A percentile compares a stretch with the other conserved stretches of the same genome.
Evolutionary conservation across 1,140 invertebrate species (phyloP).

Genomic region (Heliconius melpomene): DNA sequence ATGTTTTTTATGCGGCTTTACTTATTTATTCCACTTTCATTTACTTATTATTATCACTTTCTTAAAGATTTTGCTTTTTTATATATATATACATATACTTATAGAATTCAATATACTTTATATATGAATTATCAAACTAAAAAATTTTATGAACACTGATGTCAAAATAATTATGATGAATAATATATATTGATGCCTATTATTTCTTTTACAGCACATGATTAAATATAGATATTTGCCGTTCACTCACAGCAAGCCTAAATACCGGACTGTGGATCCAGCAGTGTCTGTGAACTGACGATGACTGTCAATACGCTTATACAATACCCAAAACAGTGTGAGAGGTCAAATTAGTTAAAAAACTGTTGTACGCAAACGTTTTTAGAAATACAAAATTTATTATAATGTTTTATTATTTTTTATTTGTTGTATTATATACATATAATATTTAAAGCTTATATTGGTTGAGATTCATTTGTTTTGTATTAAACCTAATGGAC

Average conservation of each 20-base stretch:
- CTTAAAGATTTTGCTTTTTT: no score
- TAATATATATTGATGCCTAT: no score
- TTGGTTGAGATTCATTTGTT: constrained; percentile 9
- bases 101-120: no score
- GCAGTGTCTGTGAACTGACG: constrained; percentile 73
- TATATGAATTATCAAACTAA: no score
- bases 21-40: no score
- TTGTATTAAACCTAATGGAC: constrained; percentile 20
- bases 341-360: constrained; percentile 63
- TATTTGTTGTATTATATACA: constrained; percentile 47
- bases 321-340: constrained; percentile 41
- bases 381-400: constrained; percentile 77
- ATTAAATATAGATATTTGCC: constrained; percentile 99
- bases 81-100: no score
- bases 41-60: no score
- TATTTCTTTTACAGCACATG: constrained; percentile 93
- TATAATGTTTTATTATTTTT: constrained; percentile 69
- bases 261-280: constrained; percentile 88
- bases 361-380: constrained; percentile 75
- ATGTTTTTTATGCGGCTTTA: no score
- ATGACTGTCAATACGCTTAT: constrained; percentile 39
- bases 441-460: constrained; percentile 23
- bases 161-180: no score
- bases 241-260: constrained; percentile 98
- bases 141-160: background rate